Percentiles rank a stretch among this genome's conserved stretches.
phyloP scores from a whole-genome alignment of 1,140 invertebrate species.

The Drosophila auraria region DNA sequence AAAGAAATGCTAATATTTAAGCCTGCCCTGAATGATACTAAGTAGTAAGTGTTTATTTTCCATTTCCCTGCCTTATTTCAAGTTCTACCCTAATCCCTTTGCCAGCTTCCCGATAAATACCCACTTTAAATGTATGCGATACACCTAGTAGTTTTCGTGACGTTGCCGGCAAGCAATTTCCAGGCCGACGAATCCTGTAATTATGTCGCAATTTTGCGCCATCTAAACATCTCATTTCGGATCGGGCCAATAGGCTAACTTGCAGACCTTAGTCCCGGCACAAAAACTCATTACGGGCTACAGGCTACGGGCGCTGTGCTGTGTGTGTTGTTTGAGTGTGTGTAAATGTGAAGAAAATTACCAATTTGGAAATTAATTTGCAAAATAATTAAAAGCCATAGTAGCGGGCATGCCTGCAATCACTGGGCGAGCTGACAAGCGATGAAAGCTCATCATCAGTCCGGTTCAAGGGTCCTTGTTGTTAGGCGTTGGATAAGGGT shows the following conservation, averaged over 20 bases:
- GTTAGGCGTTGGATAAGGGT: neutral
- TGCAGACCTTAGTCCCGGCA: slow-evolving; percentile 38
- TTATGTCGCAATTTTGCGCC: slow-evolving; percentile 42
- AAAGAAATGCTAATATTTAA: too few relatives aligned
- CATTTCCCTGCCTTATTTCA: too few relatives aligned
- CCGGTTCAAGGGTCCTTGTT: slow-evolving; percentile 28
- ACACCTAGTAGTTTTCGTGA: slow-evolving; percentile 6
- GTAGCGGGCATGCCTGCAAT: slow-evolving; percentile 37
- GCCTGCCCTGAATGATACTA: too few relatives aligned
- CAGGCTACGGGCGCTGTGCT: neutral
- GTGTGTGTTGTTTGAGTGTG: slow-evolving; percentile 13
- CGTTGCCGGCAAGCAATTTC: slow-evolving; percentile 23
- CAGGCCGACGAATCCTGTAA: slow-evolving; percentile 26
- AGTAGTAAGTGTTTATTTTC: too few relatives aligned
- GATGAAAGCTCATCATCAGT: slow-evolving; percentile 66
- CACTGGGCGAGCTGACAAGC: slow-evolving; percentile 16
- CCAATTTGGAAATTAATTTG: slow-evolving; percentile 83
- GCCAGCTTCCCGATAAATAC: slow-evolving; percentile 6
- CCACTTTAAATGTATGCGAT: slow-evolving; percentile 28
- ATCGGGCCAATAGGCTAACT: slow-evolving; percentile 57
- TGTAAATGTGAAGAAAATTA: slow-evolving; percentile 81
- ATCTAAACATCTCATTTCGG: slow-evolving; percentile 40
- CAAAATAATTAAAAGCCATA: slow-evolving; percentile 83
- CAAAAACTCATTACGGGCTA: slow-evolving; percentile 70
- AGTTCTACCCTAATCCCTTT: neutral